Base-by-base conservation (phyloP, 1,140 invertebrate species). In the Drosophila willistoni region DNA sequence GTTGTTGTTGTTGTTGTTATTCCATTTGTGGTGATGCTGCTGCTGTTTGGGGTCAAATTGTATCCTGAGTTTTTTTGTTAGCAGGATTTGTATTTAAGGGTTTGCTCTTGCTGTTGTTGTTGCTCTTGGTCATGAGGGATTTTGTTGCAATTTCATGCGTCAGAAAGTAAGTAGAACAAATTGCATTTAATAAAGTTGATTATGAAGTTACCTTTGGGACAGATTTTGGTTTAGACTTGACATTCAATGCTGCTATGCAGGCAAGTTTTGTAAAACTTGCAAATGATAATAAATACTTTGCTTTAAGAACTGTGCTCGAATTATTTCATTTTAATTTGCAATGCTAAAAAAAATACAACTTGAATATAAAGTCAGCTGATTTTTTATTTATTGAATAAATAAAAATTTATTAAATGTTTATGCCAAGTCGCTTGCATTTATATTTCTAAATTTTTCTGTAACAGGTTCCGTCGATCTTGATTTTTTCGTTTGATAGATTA, bases 91-190 rank as follows among this genome's bases (percentile, higher is more conserved):
- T 54, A 51, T 22, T 12, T 51, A 51, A 19, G 44, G 44, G 44
- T 51, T 51, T 51, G 10, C 17, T 51, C 10, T 51, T 47, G 14
- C 2, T 47, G 9, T 12, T 19, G 7, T 25, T 13, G 7, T 12
- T 29, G 29, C 6, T 29, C 29, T 19, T 29, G 25, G n/a, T 10
- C 7, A 9, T 63, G 14, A n/a, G 13, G 14, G 36, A 33, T 39
- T 67, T 41, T 39, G 19, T 19, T 69, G 61, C 61, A 64, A 57
- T 14, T 51, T 60, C 51, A 22, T 41, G 66, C 47, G 14, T 42
- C 39, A 10, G 36, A 74, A 79, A 79, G 71, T 79, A 66, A 79
- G 71, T 74, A 79, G 71, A 79, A 74, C 77, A 79, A 79, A 79
- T 79, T 74, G 62, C 63, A 71, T 79, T 73, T 74, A 71, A 79